Percentiles rank a stretch among this genome's conserved stretches.
Evolutionary conservation across 2,113 vertebrate species (phyloP).

Genomic region (Cisticola juncidis): DNA sequence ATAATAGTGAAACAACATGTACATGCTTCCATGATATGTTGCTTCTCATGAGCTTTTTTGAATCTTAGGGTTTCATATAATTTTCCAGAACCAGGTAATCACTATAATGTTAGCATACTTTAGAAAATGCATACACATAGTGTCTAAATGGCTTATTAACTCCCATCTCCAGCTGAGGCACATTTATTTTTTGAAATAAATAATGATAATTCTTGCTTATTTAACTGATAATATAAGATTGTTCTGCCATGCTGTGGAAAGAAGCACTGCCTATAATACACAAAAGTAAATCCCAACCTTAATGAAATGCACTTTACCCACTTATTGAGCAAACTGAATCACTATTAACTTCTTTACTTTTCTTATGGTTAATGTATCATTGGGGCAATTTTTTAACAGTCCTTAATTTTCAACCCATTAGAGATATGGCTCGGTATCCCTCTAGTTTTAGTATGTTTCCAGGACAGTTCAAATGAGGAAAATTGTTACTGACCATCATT

Average conservation of each 20-base stretch:
- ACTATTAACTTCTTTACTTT: neutral
- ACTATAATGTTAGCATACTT: neutral
- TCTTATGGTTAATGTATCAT: neutral
- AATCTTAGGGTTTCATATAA: neutral
- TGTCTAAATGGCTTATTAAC: neutral
- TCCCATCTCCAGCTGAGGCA: neutral
- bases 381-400: neutral
- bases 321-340: neutral
- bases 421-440: neutral
- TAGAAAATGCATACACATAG: neutral
- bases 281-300: neutral
- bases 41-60: neutral
- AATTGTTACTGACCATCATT: neutral
- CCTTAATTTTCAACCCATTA: neutral
- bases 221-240: neutral
- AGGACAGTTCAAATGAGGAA: neutral
- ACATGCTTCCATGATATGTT: neutral
- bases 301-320: neutral
- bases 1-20: neutral
- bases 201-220: neutral
- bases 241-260: neutral
- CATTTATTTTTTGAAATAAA: slow-evolving; percentile 31
- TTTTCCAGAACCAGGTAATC: slow-evolving; percentile 25
- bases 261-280: neutral
- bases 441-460: neutral